Evolutionary conservation across 2,888 invertebrate genomes (phyloP).

Genomic region (Lepidochrysops patricia): DNA sequence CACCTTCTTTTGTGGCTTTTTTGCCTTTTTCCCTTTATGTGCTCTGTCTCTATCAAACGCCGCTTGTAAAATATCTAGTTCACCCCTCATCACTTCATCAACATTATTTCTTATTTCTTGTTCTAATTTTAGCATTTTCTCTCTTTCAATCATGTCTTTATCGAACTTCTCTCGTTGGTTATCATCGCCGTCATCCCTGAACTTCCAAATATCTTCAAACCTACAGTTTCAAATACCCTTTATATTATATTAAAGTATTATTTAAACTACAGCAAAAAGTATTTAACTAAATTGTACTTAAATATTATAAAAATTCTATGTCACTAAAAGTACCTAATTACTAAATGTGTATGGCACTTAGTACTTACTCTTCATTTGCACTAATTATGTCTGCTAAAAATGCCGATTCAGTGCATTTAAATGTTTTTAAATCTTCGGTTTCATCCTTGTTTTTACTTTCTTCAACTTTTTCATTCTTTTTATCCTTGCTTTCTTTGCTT

Average conservation of each 20-base stretch:
- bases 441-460: slow-evolving; percentile 76
- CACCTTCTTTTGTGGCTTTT: slow-evolving; percentile 84
- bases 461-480: slow-evolving; percentile 63
- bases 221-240: slow-evolving; percentile 36
- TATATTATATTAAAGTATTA: neutral
- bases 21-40: slow-evolving; percentile 83
- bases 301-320: no score
- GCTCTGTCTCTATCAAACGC: slow-evolving; percentile 83
- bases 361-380: slow-evolving; percentile 82
- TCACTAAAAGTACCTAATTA: no score
- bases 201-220: slow-evolving; percentile 88
- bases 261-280: neutral
- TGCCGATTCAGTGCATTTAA: slow-evolving; percentile 80
- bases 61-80: slow-evolving; percentile 79
- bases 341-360: no score
- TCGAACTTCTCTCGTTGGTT: slow-evolving; percentile 84
- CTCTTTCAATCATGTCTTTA: slow-evolving; percentile 86
- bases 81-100: slow-evolving; percentile 84
- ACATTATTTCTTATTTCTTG: slow-evolving; percentile 86
- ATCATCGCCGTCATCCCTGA: slow-evolving; percentile 81
- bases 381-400: slow-evolving; percentile 82
- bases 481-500: slow-evolving; percentile 82
- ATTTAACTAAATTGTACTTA: no score
- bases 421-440: slow-evolving; percentile 76
- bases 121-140: slow-evolving; percentile 88